Base-by-base conservation (phyloP, 2,888 invertebrate genomes). In the Cinara cedri region DNA sequence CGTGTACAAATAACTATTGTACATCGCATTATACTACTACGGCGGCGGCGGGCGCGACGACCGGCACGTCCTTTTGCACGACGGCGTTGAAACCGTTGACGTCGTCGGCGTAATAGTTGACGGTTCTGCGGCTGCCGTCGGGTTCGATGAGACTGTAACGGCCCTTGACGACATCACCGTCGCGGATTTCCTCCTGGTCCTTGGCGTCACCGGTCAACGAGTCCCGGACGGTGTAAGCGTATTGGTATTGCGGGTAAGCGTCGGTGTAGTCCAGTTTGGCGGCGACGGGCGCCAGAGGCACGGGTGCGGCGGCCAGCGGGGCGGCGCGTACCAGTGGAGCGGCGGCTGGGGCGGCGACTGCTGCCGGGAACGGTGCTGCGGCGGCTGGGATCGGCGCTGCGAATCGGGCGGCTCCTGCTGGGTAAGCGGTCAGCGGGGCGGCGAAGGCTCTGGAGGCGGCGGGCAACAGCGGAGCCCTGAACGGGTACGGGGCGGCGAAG, bases 91-190 rank as follows among this genome's bases (percentile, higher is more conserved):
- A 85, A 76, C 85, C 85, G 83, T 85, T 85, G 82, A 85, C 82
- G 54, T 85, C 84, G 82, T 85, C 86, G 44, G 86, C 85, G 82
- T 85, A 85, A 83, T 86, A 85, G 83, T 84, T 85, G 82, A 86
- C 86, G 42, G 84, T 85, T 54, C 86, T 82, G 44, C 84, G 82
- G 81, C 84, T 83, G 74, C 84, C 82, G 51, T 82, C 82, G n/a
- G 82, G 75, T 55, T 82, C 82, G 63, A 82, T 81, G 54, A 82
- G 44, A 70, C 84, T 84, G 84, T 85, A 85, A 65, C 83, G 83
- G 62, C 85, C 85, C 75, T 84, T 84, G 65, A 85, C 85, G n/a
- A 85, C 83, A 71, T 84, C 85, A 16, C 85, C 85, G 71, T 85
- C 84, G 42, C 85, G 83, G 19, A 83, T 82, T 81, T 85, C 85